phyloP scores from a whole-genome alignment of 2,888 invertebrate species.

The Spilarctia lutea region DNA sequence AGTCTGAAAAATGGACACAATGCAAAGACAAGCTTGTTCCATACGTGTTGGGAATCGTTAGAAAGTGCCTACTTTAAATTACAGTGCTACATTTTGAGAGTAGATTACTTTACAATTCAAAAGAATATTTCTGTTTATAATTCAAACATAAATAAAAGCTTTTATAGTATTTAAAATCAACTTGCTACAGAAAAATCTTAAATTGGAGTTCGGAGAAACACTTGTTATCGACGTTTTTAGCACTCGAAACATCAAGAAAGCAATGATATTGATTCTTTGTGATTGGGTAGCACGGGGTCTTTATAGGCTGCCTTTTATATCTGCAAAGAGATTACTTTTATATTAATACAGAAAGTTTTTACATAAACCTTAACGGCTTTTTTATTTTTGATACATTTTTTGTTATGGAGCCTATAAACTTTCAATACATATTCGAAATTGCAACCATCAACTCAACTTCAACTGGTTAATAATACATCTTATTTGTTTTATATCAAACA shows the following conservation, averaged over 20 bases:
- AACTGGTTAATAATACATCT: background rate
- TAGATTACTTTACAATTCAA: background rate
- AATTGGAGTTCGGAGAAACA: too few species aligned
- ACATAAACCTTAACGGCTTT: background rate
- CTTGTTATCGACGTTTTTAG: too few species aligned
- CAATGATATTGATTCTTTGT: background rate
- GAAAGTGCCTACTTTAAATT: background rate
- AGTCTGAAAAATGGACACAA: background rate
- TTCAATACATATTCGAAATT: conserved; percentile 1
- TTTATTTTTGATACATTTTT: background rate
- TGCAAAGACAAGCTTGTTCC: background rate
- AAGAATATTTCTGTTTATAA: background rate
- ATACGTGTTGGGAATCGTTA: background rate
- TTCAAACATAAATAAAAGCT: background rate
- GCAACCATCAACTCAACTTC: background rate
- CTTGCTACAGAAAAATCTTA: background rate
- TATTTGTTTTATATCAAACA: background rate
- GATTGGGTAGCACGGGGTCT: background rate
- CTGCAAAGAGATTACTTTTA: background rate
- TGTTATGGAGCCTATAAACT: background rate
- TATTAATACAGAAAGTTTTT: background rate
- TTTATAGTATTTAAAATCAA: background rate
- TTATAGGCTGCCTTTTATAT: background rate
- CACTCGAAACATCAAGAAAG: background rate
- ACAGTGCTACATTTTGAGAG: background rate